These are phyloP conservation scores for Palythoa grandiflora DNA, from an alignment of 92 coral and sea anemone species.

Conservation along the genomic window DNA sequence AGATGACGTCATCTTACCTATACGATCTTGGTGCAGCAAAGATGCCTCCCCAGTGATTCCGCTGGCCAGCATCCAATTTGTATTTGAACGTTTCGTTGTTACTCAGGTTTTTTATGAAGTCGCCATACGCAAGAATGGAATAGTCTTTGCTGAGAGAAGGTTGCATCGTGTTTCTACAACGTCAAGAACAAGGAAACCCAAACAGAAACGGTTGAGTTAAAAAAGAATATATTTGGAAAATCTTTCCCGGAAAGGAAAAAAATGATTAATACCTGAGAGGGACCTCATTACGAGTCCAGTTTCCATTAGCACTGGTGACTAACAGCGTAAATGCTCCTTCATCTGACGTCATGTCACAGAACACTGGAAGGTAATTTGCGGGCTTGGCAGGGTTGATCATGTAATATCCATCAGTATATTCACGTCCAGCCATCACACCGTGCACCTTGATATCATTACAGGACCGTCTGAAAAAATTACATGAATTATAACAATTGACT, in stretches of 20 bases:
- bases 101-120: slow-evolving; percentile 56
- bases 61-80: slow-evolving; percentile 61
- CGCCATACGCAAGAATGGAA: slow-evolving; percentile 67
- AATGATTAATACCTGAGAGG: slow-evolving; percentile 28
- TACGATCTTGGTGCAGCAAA: slow-evolving; percentile 64
- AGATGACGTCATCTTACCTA: slow-evolving; percentile 34
- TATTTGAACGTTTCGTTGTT: slow-evolving; percentile 57
- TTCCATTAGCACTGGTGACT: slow-evolving; percentile 67
- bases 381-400: slow-evolving; percentile 47
- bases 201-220: too few species aligned
- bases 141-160: slow-evolving; percentile 60
- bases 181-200: too few species aligned
- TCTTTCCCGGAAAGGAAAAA: too few species aligned
- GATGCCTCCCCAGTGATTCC: slow-evolving; percentile 74
- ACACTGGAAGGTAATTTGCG: slow-evolving; percentile 67
- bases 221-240: too few species aligned
- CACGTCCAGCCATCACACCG: slow-evolving; percentile 44
- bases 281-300: slow-evolving; percentile 69
- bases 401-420: slow-evolving; percentile 51
- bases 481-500: not conserved
- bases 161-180: slow-evolving; percentile 36
- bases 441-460: slow-evolving; percentile 71
- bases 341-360: slow-evolving; percentile 72
- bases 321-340: slow-evolving; percentile 68
- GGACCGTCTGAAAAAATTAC: slow-evolving; percentile 51